Evolutionary conservation across 2,888 invertebrate genomes (phyloP), one percentile per base, ranked within the genome.

Genomic region (Eupeodes latifasciatus): DNA sequence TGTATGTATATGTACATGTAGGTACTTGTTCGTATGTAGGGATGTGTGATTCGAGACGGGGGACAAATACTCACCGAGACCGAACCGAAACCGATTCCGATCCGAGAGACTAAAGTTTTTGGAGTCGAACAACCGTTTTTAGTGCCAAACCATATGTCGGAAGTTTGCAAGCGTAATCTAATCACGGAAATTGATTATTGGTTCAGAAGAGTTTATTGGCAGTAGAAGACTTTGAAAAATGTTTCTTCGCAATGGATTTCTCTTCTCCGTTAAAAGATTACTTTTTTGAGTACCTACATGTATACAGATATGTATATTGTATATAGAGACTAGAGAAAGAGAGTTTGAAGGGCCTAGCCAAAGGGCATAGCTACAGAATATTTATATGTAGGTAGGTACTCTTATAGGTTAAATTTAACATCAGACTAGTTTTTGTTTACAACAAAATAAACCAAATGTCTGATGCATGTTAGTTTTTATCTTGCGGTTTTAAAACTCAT

Each of bases 121-220:
- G 76, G 85, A 85, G 76, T 85, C 53, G 81, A 66, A 72, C 81
- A 77, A 85, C 69, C 59, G 76, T 66, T 85, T 76, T 76, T 72
- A 89, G 89, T 91, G 91, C 91, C 91, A 91, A 91, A 90, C 91
- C 91, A 90, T 91, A 91, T 90, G 90, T 91, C 91, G 91, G 91
- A 91, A 91, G 90, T 91, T 91, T 90, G 90, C 90, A 90, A 90
- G 90, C 90, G 90, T 91, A 91, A 91, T 91, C 91, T 90, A 91
- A 91, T 91, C 91, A 91, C 91, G 90, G 91, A 91, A 91, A 91
- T 91, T 91, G 91, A 91, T 91, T 91, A 91, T 91, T 90, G 91
- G 89, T 91, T 90, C 89, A 90, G 89, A 90, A 87, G 74, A 85
- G 83, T 83, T 83, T 84, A 88, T 85, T 85, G 82, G 85, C 85